Evolutionary conservation across 2,797 vertebrate genomes (phyloP), one percentile per base, ranked within the genome.

Genomic region (Setipinna tenuifilis): DNA sequence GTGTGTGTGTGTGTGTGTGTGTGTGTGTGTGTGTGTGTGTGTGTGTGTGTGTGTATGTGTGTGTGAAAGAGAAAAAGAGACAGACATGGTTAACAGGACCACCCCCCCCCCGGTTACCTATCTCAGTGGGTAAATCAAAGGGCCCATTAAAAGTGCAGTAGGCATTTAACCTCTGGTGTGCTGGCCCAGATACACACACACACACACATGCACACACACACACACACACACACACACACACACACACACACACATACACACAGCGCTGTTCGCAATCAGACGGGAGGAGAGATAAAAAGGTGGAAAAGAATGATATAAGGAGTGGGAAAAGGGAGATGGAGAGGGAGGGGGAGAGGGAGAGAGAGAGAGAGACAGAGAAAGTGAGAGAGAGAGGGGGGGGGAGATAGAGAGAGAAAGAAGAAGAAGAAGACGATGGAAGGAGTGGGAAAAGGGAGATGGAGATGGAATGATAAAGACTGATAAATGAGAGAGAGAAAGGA

Each of bases 401-500:
- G 11, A 35, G 81, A 84, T 61, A 82, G 35, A 71, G 19, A 84
- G 81, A 85, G 84, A 87, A 71, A 59, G 80, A 87, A 11, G 58
- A 21, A n/a, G 58, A 59, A n/a, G 58, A 19, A 21, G 83, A 54
- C 50, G 14, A 14, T 7, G 9, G 50, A 54, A 10, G 50, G 50
- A 85, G 86, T 85, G 84, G 85, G 84, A 85, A 87, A 54, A 54
- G 50, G 14, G 50, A 54, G 50, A 1, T 54, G 50, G 50, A 9
- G 50, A 54, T 54, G 50, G 50, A 54, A 54, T 54, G 50, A 54
- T 54, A 54, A 54, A 54, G 50, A 54, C 35, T 65, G 78, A 85
- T 81, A 84, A 85, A 85, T 86, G 85, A 82, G 85, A 87, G 59
- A 86, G 75, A 68, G 54, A 65, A 25, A n/a, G 5, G 68, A 84